A percentile compares a stretch with the other conserved stretches of the same genome.
Evolutionary conservation across 2,797 vertebrate species (phyloP).

Genomic region (Lepus townsendii): DNA sequence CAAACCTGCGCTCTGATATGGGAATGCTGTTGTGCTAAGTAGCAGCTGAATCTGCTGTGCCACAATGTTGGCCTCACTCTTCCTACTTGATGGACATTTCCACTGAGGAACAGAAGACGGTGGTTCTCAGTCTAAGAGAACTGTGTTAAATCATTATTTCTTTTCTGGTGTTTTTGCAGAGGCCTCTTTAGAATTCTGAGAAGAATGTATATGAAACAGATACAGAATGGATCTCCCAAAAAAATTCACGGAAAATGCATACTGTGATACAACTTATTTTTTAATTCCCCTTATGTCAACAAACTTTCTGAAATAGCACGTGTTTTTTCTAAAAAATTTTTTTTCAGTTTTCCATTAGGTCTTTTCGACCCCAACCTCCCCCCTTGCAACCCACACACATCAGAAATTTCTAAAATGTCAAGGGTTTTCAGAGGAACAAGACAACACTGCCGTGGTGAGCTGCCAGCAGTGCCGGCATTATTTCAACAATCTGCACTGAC

Average conservation of each 20-base stretch:
- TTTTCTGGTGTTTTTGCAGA: background rate
- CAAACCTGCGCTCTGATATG: no score
- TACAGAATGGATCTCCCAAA: no score
- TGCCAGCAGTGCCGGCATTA: constrained; percentile 1
- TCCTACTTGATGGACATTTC: background rate
- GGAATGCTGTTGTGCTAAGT: no score
- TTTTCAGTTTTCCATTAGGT: background rate
- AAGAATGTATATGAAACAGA: background rate
- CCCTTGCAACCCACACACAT: background rate
- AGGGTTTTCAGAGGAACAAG: constrained; percentile 29
- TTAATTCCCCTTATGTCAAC: no score
- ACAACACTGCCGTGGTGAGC: background rate
- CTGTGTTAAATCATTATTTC: background rate
- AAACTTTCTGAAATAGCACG: background rate
- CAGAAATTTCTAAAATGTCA: constrained; percentile 66
- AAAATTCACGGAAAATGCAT: no score
- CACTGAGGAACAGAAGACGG: background rate
- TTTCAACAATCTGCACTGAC: constrained; percentile 1
- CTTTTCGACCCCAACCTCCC: background rate
- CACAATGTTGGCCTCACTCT: background rate
- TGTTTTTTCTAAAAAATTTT: background rate
- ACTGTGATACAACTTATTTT: no score
- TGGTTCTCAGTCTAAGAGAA: background rate
- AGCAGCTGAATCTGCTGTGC: no score
- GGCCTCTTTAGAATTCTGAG: background rate